Conservation (phyloP, 1,140 invertebrate species). For the Lepidotrigona ventralis region DNA sequence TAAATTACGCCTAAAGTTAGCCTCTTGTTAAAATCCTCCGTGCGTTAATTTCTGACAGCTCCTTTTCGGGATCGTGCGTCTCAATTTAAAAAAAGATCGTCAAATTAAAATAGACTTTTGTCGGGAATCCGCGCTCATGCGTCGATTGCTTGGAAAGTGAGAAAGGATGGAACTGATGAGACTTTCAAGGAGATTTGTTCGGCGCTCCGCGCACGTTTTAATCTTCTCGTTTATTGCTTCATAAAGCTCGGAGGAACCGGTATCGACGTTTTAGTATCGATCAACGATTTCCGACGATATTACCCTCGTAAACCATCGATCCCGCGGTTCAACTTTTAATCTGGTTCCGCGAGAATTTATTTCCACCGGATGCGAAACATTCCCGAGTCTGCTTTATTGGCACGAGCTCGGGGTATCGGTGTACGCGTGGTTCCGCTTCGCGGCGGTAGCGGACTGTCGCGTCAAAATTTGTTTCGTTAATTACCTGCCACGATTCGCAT, state of each 20-base stretch:
- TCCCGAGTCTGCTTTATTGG: background rate
- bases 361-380: background rate
- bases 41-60: background rate
- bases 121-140: background rate
- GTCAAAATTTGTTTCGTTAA: background rate
- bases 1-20: background rate
- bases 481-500: background rate
- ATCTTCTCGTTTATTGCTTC: conserved; percentile 41
- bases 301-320: conserved; percentile 30
- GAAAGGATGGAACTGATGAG: background rate
- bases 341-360: conserved; percentile 22
- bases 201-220: conserved; percentile 11
- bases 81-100: background rate
- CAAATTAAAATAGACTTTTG: background rate
- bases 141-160: background rate
- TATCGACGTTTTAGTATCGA: conserved; percentile 15
- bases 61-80: background rate
- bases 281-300: conserved; percentile 40
- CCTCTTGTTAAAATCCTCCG: background rate
- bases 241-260: conserved; percentile 23
- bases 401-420: no score
- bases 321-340: conserved; percentile 31
- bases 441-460: background rate
- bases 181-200: background rate
- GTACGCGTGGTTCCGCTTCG: no score